Evolutionary conservation across 1,140 invertebrate species (phyloP), one percentile per base, ranked within the genome.

Genomic region (Aphelinus atriplicis): DNA sequence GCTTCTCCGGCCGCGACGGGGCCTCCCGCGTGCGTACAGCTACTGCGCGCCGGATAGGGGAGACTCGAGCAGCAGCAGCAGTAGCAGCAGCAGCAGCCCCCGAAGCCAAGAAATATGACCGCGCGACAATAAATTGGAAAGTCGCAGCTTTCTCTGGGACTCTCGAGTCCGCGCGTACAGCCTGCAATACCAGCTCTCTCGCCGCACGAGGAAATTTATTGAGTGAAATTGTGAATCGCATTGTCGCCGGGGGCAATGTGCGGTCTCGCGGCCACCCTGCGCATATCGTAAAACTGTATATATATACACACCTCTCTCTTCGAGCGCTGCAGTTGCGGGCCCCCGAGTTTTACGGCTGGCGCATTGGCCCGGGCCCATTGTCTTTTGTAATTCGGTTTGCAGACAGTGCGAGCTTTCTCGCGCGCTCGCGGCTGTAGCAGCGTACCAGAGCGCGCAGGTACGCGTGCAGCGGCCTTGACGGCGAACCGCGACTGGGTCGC

Each of bases 81-180:
- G 26, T 0, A 26, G 26, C 26, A 26, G 26, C 26, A 26, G 26
- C 26, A 26, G 26, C 26, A 26, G 26, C 26, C 9, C 61, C n/a
- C 26, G 26, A 26, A 26, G 26, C 26, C 47, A 48, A 72, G 77
- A 78, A 78, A 78, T 78, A 75, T 62, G 77, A 78, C 70, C 65
- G 68, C 55, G 60, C 62, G 53, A 72, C 77, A 78, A 78, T 78
- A 78, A 78, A 78, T 75, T 76, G 58, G 77, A 78, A 78, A 78
- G 73, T 78, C 55, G 48, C 67, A 67, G 67, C 66, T 69, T 71
- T 60, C 67, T 53, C 51, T 26, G 26, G 26, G 26, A 26, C 26
- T 26, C 26, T 26, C 26, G 26, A 26, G 26, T 26, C 26, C 26
- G 26, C 26, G 26, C 26, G 26, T 26, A 26, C 26, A 26, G 26